Conservation (phyloP, 2,888 invertebrate species). For the Folsomia manolachei region DNA sequence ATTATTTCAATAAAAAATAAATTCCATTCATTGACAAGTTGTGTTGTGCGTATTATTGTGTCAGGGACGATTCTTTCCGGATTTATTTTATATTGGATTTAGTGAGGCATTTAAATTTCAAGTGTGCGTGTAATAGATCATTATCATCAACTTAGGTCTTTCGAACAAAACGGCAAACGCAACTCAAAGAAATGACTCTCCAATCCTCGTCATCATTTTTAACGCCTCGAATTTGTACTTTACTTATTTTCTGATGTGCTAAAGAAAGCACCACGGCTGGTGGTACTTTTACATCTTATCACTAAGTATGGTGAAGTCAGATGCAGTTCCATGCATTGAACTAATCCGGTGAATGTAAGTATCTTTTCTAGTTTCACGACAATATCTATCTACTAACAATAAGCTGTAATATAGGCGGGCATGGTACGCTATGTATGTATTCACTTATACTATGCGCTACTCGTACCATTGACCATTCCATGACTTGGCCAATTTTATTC, state of each 20-base stretch:
- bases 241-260: too few relatives aligned
- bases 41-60: neutral
- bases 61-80: neutral
- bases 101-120: constrained; percentile 17
- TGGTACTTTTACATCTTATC: too few relatives aligned
- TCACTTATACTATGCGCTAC: neutral
- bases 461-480: neutral
- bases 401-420: neutral
- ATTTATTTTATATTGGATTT: constrained; percentile 11
- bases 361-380: too few relatives aligned
- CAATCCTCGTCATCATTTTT: neutral
- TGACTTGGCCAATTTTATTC: constrained; percentile 19
- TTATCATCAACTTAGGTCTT: neutral
- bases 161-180: neutral
- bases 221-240: too few relatives aligned
- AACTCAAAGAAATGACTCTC: neutral
- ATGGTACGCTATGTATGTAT: too few relatives aligned
- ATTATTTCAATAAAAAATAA: constrained; percentile 8
- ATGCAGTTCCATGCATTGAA: too few relatives aligned
- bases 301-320: too few relatives aligned
- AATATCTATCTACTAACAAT: too few relatives aligned
- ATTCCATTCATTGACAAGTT: neutral
- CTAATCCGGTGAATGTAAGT: too few relatives aligned
- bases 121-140: constrained; percentile 18
- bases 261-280: too few relatives aligned